Evolutionary conservation across 2,113 vertebrate genomes (phyloP).

Genomic region (Petrocephalus microphthalmus): DNA sequence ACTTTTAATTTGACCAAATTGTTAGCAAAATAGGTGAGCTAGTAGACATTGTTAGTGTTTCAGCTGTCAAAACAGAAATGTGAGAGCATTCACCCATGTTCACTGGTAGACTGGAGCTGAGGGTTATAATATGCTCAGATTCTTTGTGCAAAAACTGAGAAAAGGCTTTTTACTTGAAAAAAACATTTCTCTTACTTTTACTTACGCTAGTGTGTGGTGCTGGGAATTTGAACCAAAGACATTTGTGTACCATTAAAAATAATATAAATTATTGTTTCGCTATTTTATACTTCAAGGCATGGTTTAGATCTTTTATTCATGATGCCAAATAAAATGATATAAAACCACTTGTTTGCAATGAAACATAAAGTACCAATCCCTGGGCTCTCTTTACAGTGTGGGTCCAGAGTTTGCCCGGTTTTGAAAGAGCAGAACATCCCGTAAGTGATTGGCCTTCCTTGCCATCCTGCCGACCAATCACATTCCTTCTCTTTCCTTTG

Average conservation of each 20-base stretch:
- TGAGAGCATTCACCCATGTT: not conserved
- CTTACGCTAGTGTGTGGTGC: not conserved
- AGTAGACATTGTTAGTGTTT: not conserved
- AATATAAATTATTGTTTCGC: not conserved
- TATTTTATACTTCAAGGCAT: not conserved
- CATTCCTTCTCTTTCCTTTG: not conserved
- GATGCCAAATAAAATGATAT: conserved; percentile 1
- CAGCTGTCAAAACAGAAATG: not conserved
- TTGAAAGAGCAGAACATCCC: conserved; percentile 65
- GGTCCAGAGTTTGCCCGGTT: conserved; percentile 79
- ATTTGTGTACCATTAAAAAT: not conserved
- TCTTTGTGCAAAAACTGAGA: not conserved
- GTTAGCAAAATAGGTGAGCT: not conserved
- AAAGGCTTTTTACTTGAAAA: not conserved
- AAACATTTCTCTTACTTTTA: no score
- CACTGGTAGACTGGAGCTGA: not conserved
- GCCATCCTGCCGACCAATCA: not conserved
- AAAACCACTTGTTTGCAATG: conserved; percentile 3
- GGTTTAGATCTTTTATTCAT: not conserved
- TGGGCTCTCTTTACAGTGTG: conserved; percentile 69
- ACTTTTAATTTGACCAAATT: not conserved
- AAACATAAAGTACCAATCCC: conserved; percentile 20
- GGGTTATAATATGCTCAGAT: not conserved
- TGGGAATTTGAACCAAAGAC: not conserved
- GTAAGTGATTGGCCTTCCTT: conserved; percentile 61